phyloP scores from a whole-genome alignment of 2,113 vertebrate genomes.

The Alaudala cheleensis region DNA sequence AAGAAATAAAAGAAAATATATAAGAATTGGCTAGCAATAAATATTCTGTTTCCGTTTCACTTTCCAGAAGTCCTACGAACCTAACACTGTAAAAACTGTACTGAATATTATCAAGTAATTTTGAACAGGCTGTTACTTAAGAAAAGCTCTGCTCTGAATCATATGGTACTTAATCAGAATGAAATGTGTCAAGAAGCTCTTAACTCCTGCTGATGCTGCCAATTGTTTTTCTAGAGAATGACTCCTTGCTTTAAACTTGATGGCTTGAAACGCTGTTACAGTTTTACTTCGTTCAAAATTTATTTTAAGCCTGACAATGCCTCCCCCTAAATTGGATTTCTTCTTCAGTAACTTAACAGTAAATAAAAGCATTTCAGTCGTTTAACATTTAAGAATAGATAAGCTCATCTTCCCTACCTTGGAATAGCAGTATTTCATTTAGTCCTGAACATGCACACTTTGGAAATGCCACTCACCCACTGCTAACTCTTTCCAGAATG shows the following conservation, averaged over 20 bases:
- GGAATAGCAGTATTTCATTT: not conserved
- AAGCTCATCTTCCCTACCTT: not conserved
- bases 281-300: not conserved
- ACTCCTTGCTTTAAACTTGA: not conserved
- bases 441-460: not conserved
- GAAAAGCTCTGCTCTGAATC: not conserved
- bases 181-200: not conserved
- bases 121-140: not conserved
- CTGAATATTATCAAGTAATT: not conserved
- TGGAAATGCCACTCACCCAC: not conserved
- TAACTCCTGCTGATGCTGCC: not conserved
- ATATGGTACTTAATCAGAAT: not conserved
- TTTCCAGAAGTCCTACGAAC: not conserved
- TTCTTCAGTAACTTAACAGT: not conserved
- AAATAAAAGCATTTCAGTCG: not conserved
- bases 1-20: not conserved
- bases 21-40: not conserved
- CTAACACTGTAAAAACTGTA: not conserved
- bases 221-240: not conserved
- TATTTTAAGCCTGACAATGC: not conserved
- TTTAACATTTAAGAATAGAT: not conserved
- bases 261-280: not conserved
- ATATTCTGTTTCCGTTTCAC: not conserved
- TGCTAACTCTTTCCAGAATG: not conserved
- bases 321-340: not conserved